These are phyloP conservation scores for Argopecten irradians DNA, from an alignment of 1,140 invertebrate genomes.

Conservation along the genomic window DNA sequence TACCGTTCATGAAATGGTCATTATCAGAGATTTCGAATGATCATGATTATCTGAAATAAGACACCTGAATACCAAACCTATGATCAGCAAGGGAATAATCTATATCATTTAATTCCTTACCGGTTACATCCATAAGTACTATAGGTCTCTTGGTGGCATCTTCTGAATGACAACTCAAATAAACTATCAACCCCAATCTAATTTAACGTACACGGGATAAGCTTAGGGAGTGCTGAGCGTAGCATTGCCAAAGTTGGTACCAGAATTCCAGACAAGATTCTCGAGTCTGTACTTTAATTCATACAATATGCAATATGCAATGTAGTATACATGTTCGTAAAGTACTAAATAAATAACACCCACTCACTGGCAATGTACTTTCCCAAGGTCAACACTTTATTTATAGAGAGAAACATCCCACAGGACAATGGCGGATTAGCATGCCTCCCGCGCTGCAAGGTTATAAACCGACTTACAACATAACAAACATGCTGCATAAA, in stretches of 20 bases:
- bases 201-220: too few species aligned
- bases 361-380: background rate
- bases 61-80: background rate
- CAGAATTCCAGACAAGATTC: background rate
- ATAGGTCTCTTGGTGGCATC: background rate
- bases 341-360: background rate
- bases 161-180: background rate
- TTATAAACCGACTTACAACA: too few species aligned
- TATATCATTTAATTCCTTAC: background rate
- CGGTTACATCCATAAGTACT: background rate
- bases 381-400: background rate
- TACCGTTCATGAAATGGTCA: background rate
- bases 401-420: background rate
- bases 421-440: background rate
- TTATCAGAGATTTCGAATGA: background rate
- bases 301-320: background rate
- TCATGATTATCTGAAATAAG: background rate
- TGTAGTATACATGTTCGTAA: background rate
- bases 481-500: too few species aligned
- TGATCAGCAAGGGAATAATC: background rate
- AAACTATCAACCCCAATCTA: background rate
- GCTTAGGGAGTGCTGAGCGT: too few species aligned
- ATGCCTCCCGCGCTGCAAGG: background rate
- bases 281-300: background rate
- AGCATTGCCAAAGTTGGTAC: background rate